phyloP scores from a whole-genome alignment of 2,113 vertebrate genomes.

The Cacatua alba region DNA sequence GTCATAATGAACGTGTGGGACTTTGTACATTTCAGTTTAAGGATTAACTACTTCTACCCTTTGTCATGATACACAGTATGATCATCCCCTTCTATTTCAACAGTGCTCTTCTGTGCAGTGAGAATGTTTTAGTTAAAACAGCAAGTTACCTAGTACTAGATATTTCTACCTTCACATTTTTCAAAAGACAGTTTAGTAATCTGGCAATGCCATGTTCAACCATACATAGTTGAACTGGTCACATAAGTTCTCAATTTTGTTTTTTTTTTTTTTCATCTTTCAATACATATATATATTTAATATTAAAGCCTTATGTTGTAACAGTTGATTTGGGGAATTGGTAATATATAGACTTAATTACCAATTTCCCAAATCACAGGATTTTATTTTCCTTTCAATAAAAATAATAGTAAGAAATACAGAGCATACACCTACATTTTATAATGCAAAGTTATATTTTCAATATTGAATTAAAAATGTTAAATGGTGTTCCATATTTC shows the following conservation, averaged over 20 bases:
- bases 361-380: background rate
- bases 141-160: background rate
- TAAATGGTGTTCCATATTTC: background rate
- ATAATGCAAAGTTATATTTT: background rate
- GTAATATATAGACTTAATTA: background rate
- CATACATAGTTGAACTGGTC: background rate
- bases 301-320: background rate
- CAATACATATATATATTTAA: background rate
- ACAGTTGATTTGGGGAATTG: background rate
- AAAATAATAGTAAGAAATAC: background rate
- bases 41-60: background rate
- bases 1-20: background rate
- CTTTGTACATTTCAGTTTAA: background rate
- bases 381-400: background rate
- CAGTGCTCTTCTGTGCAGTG: background rate
- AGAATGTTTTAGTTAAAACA: background rate
- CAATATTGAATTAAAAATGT: background rate
- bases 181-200: background rate
- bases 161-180: background rate
- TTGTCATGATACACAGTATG: background rate
- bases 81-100: background rate
- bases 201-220: background rate
- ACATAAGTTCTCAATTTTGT: background rate
- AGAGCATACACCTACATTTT: background rate
- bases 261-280: background rate